phyloP scores from a whole-genome alignment of 2,888 invertebrate genomes.

The Pterostichus niger region DNA sequence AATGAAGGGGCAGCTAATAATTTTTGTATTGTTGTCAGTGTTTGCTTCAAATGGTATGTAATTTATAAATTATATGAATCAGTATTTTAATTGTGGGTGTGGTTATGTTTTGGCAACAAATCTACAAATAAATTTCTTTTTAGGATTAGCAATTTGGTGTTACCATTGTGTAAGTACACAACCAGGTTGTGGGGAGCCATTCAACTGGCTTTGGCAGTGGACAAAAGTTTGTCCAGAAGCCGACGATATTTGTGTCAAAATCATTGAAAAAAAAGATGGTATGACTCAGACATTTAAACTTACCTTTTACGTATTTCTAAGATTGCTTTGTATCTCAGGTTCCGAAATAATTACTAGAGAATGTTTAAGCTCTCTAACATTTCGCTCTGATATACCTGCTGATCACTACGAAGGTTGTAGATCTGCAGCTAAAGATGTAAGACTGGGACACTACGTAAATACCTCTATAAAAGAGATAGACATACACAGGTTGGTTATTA shows the following conservation, averaged over 20 bases:
- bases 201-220: conserved; percentile 90
- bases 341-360: conserved; percentile 90
- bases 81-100: conserved; percentile 48
- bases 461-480: conserved; percentile 92
- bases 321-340: conserved; percentile 78
- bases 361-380: conserved; percentile 89
- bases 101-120: conserved; percentile 50
- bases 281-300: neutral
- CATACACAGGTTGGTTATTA: conserved; percentile 82
- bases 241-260: conserved; percentile 93
- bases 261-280: conserved; percentile 91
- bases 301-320: conserved; percentile 5
- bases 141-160: conserved; percentile 87
- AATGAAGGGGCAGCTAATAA: conserved; percentile 49
- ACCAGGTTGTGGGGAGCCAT: conserved; percentile 91
- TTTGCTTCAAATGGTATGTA: conserved; percentile 52
- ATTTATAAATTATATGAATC: neutral
- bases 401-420: conserved; percentile 96
- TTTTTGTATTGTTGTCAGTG: conserved; percentile 51
- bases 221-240: conserved; percentile 90
- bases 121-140: conserved; percentile 3
- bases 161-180: conserved; percentile 94
- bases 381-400: conserved; percentile 92
- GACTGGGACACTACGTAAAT: conserved; percentile 91
- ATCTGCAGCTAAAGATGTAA: conserved; percentile 87